Conservation (phyloP, 2,888 invertebrate species). For the Girardia tigrina region DNA sequence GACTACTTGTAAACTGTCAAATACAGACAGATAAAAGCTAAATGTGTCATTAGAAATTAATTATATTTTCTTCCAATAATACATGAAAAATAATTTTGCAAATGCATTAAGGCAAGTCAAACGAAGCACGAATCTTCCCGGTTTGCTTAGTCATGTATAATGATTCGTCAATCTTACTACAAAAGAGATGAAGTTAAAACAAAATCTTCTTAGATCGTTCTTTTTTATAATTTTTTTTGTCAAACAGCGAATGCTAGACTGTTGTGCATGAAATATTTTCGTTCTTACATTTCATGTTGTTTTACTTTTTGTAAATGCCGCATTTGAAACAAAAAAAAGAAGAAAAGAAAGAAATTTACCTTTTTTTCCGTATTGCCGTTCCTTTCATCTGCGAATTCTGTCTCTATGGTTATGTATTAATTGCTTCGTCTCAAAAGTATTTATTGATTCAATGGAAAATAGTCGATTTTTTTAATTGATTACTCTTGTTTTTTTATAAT, state of each 20-base stretch:
- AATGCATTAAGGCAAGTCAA: not conserved
- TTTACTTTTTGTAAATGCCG: not conserved
- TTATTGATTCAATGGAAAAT: no score
- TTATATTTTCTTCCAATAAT: not conserved
- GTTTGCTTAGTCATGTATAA: not conserved
- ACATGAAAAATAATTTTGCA: not conserved
- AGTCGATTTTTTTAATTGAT: no score
- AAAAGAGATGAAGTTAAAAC: not conserved
- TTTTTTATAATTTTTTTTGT: not conserved
- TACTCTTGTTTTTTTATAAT: no score
- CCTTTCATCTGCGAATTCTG: not conserved
- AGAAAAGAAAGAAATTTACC: no score
- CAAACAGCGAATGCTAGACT: no score
- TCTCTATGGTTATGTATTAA: no score
- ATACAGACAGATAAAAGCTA: not conserved
- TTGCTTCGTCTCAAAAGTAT: no score
- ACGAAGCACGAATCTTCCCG: not conserved
- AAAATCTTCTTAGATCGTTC: not conserved
- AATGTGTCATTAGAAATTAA: not conserved
- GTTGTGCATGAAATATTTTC: no score
- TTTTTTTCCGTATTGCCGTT: no score
- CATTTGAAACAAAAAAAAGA: not conserved
- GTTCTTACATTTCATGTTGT: no score
- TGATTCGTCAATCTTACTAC: not conserved
- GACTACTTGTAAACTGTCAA: not conserved